Percentiles rank a stretch among this genome's conserved stretches.
Evolutionary conservation across 2,113 vertebrate species (phyloP).

Genomic region (Campylomormyrus tamandua): DNA sequence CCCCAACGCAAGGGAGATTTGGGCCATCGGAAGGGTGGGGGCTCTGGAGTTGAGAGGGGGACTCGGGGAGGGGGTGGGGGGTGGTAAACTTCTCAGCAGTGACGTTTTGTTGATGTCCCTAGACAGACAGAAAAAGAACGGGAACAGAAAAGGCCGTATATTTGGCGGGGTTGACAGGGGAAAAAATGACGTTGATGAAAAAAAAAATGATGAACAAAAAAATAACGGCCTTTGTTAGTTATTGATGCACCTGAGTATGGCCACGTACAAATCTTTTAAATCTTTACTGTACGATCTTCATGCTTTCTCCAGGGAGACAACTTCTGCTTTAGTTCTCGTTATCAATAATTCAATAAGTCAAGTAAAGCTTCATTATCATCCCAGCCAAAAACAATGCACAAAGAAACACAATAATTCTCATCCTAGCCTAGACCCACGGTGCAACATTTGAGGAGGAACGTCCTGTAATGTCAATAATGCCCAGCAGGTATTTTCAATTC

Average conservation of each 20-base stretch:
- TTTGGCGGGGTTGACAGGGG: neutral
- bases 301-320: neutral
- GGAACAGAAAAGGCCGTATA: neutral
- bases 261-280: slow-evolving; percentile 27
- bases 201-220: too few relatives aligned
- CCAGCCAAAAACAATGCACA: neutral
- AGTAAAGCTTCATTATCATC: neutral
- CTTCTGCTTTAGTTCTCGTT: neutral
- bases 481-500: neutral
- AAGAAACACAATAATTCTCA: neutral
- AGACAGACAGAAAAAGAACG: neutral
- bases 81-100: neutral
- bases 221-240: too few relatives aligned
- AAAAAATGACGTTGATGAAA: slow-evolving; percentile 3
- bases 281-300: neutral
- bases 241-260: slow-evolving; percentile 23
- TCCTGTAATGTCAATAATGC: neutral
- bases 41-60: neutral
- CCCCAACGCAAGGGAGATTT: neutral
- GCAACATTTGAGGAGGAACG: neutral
- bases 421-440: neutral
- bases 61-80: neutral
- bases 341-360: neutral
- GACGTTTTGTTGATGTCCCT: neutral
- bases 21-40: neutral